These are phyloP conservation scores for Perca schrenkii DNA, from an alignment of 2,113 vertebrate genomes.

Conservation along the genomic window DNA sequence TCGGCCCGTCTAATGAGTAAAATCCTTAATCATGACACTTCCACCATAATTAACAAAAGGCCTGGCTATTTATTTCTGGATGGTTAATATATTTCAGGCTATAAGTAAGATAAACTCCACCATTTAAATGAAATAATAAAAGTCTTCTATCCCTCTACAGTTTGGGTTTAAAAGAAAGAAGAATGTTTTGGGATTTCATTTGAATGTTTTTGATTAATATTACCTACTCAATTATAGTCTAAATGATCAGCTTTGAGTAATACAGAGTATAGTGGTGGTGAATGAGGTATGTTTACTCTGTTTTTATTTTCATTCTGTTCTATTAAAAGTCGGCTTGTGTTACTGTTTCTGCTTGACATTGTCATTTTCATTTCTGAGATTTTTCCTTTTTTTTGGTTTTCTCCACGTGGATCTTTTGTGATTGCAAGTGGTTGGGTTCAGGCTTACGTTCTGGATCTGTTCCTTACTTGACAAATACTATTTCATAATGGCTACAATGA, in stretches of 20 bases:
- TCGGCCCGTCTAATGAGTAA: conserved; percentile 37
- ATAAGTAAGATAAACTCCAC: not conserved
- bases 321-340: not conserved
- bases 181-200: no score
- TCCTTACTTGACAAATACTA: conserved; percentile 1
- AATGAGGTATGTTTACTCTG: not conserved
- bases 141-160: no score
- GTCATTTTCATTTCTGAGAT: not conserved
- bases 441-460: not conserved
- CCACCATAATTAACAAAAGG: conserved; percentile 47
- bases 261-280: not conserved
- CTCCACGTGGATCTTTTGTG: conserved; percentile 5
- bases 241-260: not conserved
- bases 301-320: not conserved
- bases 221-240: no score
- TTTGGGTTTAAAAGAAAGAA: no score
- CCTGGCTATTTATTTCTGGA: not conserved
- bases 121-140: conserved; percentile 19
- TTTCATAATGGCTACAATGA: conserved; percentile 1
- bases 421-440: not conserved
- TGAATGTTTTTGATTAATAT: no score
- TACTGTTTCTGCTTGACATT: not conserved
- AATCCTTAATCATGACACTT: conserved; percentile 39
- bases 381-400: not conserved
- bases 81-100: conserved; percentile 24